Percentiles rank a stretch among this genome's conserved stretches.
These are phyloP conservation scores for Drosophila acutilabella DNA, from an alignment of 2,888 invertebrate genomes.

Conservation along the genomic window DNA sequence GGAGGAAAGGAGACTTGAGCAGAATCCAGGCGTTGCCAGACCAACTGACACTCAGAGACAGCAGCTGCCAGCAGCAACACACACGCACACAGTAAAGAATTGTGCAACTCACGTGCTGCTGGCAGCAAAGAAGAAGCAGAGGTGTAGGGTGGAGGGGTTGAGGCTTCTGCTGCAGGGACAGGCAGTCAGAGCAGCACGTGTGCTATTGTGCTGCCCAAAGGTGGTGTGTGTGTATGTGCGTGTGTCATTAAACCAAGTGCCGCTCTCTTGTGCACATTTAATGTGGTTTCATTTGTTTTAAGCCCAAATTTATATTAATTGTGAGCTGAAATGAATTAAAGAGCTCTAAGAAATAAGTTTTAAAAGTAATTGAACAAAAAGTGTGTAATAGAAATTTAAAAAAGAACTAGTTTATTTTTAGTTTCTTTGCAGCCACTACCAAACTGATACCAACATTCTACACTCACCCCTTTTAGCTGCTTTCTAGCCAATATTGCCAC, in stretches of 20 bases:
- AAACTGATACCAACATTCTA: no score
- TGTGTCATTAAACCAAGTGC: background rate
- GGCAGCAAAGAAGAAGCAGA: background rate
- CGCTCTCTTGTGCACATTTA: no score
- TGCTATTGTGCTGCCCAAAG: background rate
- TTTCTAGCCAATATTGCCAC: constrained; percentile 15
- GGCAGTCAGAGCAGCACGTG: constrained; percentile 10
- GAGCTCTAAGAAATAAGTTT: no score
- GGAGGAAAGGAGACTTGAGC: background rate
- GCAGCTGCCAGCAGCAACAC: constrained; percentile 27
- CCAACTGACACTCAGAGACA: constrained; percentile 57
- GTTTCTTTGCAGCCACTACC: no score
- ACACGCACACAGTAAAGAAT: constrained; percentile 3
- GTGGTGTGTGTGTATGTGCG: no score
- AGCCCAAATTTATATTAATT: background rate
- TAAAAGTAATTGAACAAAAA: no score
- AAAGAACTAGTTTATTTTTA: no score
- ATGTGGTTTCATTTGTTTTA: no score
- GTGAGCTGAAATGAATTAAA: background rate
- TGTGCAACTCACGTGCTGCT: background rate
- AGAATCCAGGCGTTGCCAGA: constrained; percentile 39
- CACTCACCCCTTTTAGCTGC: background rate
- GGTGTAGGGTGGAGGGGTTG: background rate
- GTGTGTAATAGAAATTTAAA: no score
- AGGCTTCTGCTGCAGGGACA: background rate